Base-by-base conservation (phyloP, 1,140 invertebrate species). In the Camponotus floridanus region DNA sequence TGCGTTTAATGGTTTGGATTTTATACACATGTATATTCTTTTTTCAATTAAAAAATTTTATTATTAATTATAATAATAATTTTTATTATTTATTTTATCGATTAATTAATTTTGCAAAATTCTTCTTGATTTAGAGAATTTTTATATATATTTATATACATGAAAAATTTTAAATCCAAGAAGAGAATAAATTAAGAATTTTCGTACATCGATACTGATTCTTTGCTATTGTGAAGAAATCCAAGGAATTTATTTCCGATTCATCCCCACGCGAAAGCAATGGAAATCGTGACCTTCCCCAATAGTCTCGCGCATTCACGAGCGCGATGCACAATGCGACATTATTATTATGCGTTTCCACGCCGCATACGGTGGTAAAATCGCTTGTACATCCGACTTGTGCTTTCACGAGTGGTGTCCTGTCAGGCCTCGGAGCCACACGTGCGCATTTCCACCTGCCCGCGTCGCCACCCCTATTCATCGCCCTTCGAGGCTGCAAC, bases 391-490 rank as follows among this genome's bases (percentile, higher is more conserved):
- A 39, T 13, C 13, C 55, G 79, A 62, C 59, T 62, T 64, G 55
- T 11, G 67, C 26, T 36, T 80, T 21, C 64, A 57, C 64, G 62
- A 55, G 64, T 18, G 48, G 21, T 80, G 64, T 74, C 68, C 79
- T 51, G 3, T 83, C 55, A 61, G 68, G 26, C 68, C 55, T 83
- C 57, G 73, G 65, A 2, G 48, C 48, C 36, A 81, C 79, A 81
- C 36, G 67, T 81, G 79, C 79, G 79, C 79, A 15, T 36, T 83
- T 73, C 79, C 55, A 83, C 79, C 79, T 83, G 68, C 68, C n/a
- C 55, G n/a, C 62, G n/a, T 48, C 48, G 36, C 79, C 68, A 83
- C 67, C 79, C 78, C 68, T 80, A 74, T 74, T 42, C 55, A 74
- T 61, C 79, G 68, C 68, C 79, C 68, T 83, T 83, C 79, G 68